Evolutionary conservation across 1,140 invertebrate species (phyloP), one percentile per base, ranked within the genome.

Genomic region (Temnothorax longispinosus): DNA sequence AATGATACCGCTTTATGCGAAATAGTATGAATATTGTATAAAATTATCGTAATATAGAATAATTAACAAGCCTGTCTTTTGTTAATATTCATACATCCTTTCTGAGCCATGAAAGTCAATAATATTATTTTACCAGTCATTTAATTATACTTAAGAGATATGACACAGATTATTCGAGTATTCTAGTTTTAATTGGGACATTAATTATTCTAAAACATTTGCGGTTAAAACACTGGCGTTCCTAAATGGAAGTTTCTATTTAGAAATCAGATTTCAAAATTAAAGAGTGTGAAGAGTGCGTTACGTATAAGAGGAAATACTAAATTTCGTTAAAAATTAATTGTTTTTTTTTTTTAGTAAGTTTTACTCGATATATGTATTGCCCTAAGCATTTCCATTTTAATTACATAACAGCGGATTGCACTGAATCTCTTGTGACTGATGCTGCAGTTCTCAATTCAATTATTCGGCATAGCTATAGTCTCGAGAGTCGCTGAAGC

Each of bases 401-500:
- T 76, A 76, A 80, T 67, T 80, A 54, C 54, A 80, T 52, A 65
- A 3, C 21, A 13, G 5, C 32, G n/a, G 1, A 6, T 21, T 32
- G 10, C 3, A 2, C n/a, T 10, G 35, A 44, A 50, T 52, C 47
- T 41, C 18, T 41, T 18, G 21, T 4, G 32, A 54, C 11, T 56
- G 38, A 32, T 15, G 21, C 11, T 58, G 52, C 38, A 44, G 15
- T 58, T 71, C 52, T 72, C 50, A 18, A 71, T 81, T 81, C 18
- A 58, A 71, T 81, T 81, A 74, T 44, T 72, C 3, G 18, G 18
- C 78, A 32, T 6, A 32, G 58, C 74, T 78, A 38, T 77, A 27
- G 13, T 35, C 35, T 15, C 21, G 6, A 2, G 4, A 58, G 3
- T 72, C 65, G 27, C 7, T 69, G 62, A 54, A 69, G 47, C 47